Base-by-base conservation (phyloP, 2,797 vertebrate genomes). In the Tapirus indicus region DNA sequence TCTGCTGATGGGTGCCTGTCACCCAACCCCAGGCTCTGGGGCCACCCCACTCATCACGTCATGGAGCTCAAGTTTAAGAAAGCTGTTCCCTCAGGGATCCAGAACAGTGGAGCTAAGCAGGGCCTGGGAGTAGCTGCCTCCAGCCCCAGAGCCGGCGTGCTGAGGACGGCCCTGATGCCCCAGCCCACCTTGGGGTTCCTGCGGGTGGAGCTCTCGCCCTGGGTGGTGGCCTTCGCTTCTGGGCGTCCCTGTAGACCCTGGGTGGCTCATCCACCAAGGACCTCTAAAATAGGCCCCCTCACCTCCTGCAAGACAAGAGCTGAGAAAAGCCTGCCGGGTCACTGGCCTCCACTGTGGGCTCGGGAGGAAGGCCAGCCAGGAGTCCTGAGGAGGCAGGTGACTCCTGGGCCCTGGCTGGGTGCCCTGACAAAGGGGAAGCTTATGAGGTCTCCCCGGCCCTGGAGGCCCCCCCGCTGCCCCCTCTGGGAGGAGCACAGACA, bases 11-110 rank as follows among this genome's bases (percentile, higher is more conserved):
- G 56, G 44, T 17, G 3, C 18, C 49, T 27, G 5, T 9, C 41
- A 16, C 54, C 56, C 25, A 60, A 9, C 78, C 35, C 9, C 56
- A 29, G 32, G 54, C 32, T 49, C 86, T 14, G 62, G 41, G 66
- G 27, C 13, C 23, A 35, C 29, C n/a, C 18, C 21, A 2, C 7
- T 9, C 7, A 0, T n/a, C 2, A 7, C n/a, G 25, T 9, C 32
- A 4, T 21, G 84, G 25, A 78, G 69, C 66, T 58, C 3, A 0
- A 38, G 78, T 58, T 58, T 41, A 17, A 60, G 25, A 80, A 56
- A 18, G 78, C 54, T 54, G 25, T 41, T n/a, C 27, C 27, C 3
- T 14, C 20, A 7, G 82, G 62, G 35, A 14, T 12, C 35, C 17
- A 14, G 18, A 18, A 56, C 20, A 47, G 35, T 10, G 27, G 25